A percentile compares a stretch with the other conserved stretches of the same genome.
Conservation (phyloP, 2,797 vertebrate genomes). For the Esox lucius region DNA sequence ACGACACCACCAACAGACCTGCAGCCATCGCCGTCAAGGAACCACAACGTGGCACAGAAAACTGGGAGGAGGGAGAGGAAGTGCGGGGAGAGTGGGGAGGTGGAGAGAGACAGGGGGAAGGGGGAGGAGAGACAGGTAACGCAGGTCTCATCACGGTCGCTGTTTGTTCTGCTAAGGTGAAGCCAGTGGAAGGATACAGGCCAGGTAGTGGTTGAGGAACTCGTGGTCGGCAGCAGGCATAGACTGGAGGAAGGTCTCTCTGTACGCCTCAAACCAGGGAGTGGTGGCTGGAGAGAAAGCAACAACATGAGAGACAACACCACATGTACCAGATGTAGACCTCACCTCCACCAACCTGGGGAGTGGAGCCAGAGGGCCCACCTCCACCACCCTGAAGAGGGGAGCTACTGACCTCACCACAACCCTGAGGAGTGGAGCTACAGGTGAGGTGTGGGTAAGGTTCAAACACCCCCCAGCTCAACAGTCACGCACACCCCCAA, state of each 20-base stretch:
- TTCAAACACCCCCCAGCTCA: background rate
- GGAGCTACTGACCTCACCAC: background rate
- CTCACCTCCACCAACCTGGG: background rate
- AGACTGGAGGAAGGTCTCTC: slow-evolving; percentile 93
- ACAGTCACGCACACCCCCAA: too few relatives aligned
- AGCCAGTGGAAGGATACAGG: slow-evolving; percentile 89
- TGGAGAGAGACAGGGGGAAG: background rate
- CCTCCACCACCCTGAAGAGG: background rate
- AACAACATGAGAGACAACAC: background rate
- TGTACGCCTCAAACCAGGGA: slow-evolving; percentile 96
- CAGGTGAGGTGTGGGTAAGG: too few relatives aligned
- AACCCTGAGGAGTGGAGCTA: too few relatives aligned
- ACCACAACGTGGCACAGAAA: slow-evolving; percentile 4
- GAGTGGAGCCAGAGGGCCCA: background rate
- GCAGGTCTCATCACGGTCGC: background rate
- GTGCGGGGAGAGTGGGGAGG: too few relatives aligned
- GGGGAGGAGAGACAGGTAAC: background rate
- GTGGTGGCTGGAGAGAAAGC: slow-evolving; percentile 85
- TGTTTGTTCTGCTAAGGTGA: background rate
- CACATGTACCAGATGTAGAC: background rate
- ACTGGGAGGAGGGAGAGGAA: background rate
- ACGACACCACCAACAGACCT: slow-evolving; percentile 97
- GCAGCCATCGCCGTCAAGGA: slow-evolving; percentile 59
- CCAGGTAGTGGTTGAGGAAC: slow-evolving; percentile 96
- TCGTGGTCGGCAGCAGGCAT: slow-evolving; percentile 96